These are phyloP conservation scores for Myotis pilosus DNA, from an alignment of 2,797 vertebrate species.

Conservation along the genomic window DNA sequence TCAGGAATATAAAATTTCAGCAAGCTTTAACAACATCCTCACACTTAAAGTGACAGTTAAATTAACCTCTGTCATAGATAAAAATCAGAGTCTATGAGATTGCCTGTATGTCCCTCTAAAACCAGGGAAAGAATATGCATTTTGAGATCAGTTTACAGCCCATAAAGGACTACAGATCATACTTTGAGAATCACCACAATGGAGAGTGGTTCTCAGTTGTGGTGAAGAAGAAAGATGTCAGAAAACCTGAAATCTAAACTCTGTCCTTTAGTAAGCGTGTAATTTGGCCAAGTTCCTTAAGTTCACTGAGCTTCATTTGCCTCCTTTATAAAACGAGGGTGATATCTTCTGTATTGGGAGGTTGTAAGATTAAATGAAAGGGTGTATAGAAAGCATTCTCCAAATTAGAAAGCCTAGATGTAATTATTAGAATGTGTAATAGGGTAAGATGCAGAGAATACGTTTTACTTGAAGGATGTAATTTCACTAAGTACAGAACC, in stretches of 20 bases:
- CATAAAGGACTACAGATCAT: background rate
- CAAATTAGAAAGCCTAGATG: background rate
- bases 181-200: background rate
- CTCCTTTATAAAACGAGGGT: constrained; percentile 20
- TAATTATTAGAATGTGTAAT: constrained; percentile 2
- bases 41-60: constrained; percentile 46
- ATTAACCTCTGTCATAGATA: constrained; percentile 16
- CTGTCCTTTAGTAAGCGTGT: background rate
- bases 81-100: constrained; percentile 8
- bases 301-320: background rate
- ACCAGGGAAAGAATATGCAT: background rate
- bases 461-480: background rate
- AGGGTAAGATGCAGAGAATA: background rate
- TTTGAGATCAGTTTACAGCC: background rate
- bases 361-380: background rate
- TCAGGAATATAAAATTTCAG: constrained; percentile 29
- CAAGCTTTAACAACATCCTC: constrained; percentile 1
- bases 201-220: background rate
- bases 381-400: background rate
- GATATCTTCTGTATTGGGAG: background rate
- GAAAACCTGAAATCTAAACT: background rate
- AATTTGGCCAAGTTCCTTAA: background rate
- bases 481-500: background rate
- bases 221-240: background rate
- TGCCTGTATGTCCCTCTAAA: background rate